Evolutionary conservation across 2,797 vertebrate genomes (phyloP).

Genomic region (Esox masquinongy): DNA sequence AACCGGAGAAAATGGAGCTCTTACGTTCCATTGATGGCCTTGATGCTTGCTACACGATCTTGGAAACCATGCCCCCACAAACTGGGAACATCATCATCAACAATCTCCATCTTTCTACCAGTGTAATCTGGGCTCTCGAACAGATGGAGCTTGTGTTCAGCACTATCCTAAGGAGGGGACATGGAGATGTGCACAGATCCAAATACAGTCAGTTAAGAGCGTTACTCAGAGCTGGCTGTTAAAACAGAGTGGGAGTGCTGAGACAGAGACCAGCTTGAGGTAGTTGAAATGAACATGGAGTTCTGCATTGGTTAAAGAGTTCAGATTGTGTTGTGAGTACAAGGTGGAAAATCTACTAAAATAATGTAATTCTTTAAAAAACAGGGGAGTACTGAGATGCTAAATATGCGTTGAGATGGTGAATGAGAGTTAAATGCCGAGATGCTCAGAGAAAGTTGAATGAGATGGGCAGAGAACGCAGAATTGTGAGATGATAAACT

Average conservation of each 20-base stretch:
- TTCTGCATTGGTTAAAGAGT: background rate
- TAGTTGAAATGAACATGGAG: background rate
- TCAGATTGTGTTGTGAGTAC: background rate
- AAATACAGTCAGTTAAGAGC: background rate
- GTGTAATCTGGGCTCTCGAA: slow-evolving; percentile 82
- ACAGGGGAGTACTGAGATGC: background rate
- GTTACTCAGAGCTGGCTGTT: slow-evolving; percentile 6
- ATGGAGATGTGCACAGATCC: slow-evolving; percentile 6
- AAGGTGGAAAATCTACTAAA: too few relatives aligned
- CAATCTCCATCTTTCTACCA: slow-evolving; percentile 90
- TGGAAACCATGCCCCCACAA: slow-evolving; percentile 91
- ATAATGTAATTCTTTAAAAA: background rate
- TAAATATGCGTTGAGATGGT: background rate
- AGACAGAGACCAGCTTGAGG: background rate
- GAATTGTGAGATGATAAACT: background rate
- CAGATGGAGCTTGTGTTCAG: slow-evolving; percentile 87
- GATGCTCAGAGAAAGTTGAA: background rate
- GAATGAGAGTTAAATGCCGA: background rate
- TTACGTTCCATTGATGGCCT: slow-evolving; percentile 88
- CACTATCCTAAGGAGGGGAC: slow-evolving; percentile 74
- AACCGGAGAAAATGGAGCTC: slow-evolving; percentile 34
- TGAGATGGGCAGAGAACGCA: background rate
- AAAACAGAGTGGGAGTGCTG: background rate
- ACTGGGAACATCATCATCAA: slow-evolving; percentile 89
- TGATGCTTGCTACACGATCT: slow-evolving; percentile 86